Percentiles rank a stretch among this genome's conserved stretches.
phyloP scores from a whole-genome alignment of 2,888 invertebrate genomes.

The Ecliptopera silaceata region DNA sequence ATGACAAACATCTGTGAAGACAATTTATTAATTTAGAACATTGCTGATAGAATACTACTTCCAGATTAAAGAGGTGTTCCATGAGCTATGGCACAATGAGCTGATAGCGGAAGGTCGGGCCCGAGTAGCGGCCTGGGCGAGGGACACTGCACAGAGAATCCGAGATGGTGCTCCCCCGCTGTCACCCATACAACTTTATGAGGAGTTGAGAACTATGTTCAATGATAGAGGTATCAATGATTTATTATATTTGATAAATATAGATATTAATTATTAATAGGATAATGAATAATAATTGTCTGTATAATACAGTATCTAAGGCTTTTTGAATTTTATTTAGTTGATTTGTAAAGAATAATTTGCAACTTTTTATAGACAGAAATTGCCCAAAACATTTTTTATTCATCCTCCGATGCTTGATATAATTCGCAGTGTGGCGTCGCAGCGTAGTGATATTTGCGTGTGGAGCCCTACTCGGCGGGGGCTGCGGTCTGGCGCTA shows the following conservation, averaged over 20 bases:
- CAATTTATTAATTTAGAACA: too few species aligned
- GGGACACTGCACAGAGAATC: conserved; percentile 61
- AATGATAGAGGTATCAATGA: conserved; percentile 73
- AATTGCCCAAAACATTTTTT: too few species aligned
- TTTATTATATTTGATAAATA: too few species aligned
- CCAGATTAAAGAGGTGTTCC: conserved; percentile 61
- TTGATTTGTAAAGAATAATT: too few species aligned
- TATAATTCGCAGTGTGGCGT: conserved; percentile 65
- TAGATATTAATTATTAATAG: too few species aligned
- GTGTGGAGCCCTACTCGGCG: conserved; percentile 62
- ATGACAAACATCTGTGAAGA: too few species aligned
- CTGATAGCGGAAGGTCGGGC: conserved; percentile 63
- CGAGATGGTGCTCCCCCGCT: conserved; percentile 68
- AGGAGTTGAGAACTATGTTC: conserved; percentile 66
- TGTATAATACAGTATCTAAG: too few species aligned
- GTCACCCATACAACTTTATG: conserved; percentile 67
- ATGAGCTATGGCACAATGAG: conserved; percentile 70
- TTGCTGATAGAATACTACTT: background rate
- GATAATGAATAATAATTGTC: too few species aligned
- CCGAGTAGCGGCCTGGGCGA: conserved; percentile 59
- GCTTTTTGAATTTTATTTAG: too few species aligned
- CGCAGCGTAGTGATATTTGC: conserved; percentile 70
- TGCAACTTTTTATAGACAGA: too few species aligned
- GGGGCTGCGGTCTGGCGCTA: conserved; percentile 58
- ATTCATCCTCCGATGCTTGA: conserved; percentile 8